Evolutionary conservation across 2,888 invertebrate species (phyloP).

Genomic region (Drosophila tripunctata): DNA sequence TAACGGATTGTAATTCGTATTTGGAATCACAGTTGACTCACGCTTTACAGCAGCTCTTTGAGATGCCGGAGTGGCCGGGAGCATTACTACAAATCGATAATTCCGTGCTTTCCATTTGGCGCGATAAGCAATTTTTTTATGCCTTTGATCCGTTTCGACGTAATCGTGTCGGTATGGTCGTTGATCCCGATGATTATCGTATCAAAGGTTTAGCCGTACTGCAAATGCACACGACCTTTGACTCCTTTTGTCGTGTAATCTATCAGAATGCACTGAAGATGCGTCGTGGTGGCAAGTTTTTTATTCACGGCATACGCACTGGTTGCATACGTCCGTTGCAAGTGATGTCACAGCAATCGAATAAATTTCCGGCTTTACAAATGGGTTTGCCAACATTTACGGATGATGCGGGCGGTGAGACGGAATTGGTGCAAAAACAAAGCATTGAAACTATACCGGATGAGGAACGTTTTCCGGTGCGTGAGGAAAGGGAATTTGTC

Average conservation of each 20-base stretch:
- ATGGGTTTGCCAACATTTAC: constrained; percentile 68
- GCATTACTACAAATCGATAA: constrained; percentile 86
- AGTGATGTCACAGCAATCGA: constrained; percentile 59
- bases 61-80: constrained; percentile 62
- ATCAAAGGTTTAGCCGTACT: constrained; percentile 86
- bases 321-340: constrained; percentile 77
- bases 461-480: constrained; percentile 65
- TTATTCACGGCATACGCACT: constrained; percentile 87
- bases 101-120: constrained; percentile 87
- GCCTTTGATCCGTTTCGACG: constrained; percentile 88
- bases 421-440: constrained; percentile 52
- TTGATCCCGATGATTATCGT: constrained; percentile 84
- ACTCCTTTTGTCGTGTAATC: constrained; percentile 86
- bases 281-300: constrained; percentile 81
- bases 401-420: constrained; percentile 40
- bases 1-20: constrained; percentile 74
- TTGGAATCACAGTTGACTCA: constrained; percentile 74
- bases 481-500: constrained; percentile 69
- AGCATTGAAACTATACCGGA: constrained; percentile 80
- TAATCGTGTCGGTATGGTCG: constrained; percentile 86
- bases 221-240: constrained; percentile 87
- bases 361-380: constrained; percentile 69
- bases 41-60: constrained; percentile 74
- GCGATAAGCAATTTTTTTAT: constrained; percentile 87
- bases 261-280: constrained; percentile 84